These are phyloP conservation scores for Heliconius hewitsoni DNA, from an alignment of 1,140 invertebrate genomes.

Conservation along the genomic window DNA sequence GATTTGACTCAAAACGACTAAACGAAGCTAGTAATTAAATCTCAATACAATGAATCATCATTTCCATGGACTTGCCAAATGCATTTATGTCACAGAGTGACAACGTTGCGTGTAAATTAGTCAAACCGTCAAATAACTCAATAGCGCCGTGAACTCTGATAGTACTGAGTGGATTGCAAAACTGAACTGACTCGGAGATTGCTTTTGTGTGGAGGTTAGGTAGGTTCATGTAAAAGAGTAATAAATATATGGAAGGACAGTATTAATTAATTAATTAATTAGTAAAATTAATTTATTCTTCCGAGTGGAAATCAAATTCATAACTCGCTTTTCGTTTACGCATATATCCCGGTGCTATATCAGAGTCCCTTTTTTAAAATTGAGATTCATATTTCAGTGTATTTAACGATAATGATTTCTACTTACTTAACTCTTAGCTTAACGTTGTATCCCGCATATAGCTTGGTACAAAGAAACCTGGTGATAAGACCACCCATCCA, in stretches of 20 bases:
- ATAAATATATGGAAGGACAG: background rate
- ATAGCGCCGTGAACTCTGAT: slow-evolving; percentile 23
- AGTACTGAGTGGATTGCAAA: slow-evolving; percentile 24
- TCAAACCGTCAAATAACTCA: slow-evolving; percentile 34
- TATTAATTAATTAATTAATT: no score
- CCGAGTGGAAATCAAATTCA: no score
- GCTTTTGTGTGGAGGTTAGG: background rate
- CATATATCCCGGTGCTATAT: no score
- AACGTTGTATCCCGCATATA: no score
- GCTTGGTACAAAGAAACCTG: no score
- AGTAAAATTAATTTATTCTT: no score
- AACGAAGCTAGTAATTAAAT: background rate
- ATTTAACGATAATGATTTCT: no score
- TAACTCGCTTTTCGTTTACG: no score
- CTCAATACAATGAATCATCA: slow-evolving; percentile 2
- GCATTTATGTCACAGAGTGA: slow-evolving; percentile 20
- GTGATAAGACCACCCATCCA: no score
- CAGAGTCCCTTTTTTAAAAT: no score
- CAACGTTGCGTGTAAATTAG: slow-evolving; percentile 30
- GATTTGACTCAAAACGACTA: background rate
- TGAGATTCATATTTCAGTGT: no score
- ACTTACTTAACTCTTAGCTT: no score
- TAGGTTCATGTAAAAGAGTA: background rate
- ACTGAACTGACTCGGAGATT: background rate
- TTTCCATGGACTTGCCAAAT: slow-evolving; percentile 12